Evolutionary conservation across 1,140 invertebrate species (phyloP), one percentile per base, ranked within the genome.

Genomic region (Drosophila saltans): DNA sequence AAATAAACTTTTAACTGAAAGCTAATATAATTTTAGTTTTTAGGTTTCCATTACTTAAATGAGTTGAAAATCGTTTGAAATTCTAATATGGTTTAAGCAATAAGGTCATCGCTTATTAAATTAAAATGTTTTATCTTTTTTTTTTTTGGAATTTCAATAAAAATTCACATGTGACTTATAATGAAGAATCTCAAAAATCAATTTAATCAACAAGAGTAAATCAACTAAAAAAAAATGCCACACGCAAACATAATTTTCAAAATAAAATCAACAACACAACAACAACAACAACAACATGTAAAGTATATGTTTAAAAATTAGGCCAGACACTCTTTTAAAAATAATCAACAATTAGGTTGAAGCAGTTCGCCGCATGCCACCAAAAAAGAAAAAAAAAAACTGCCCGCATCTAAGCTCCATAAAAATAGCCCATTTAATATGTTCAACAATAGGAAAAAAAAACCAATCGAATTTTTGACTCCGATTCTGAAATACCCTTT

Each of bases 321-420:
- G 69, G 65, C 74, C 70, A 74, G 62, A 80, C 66, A 69, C 68
- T 69, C 80, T 74, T 30, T 76, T 68, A 71, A 80, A 88, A 69
- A 80, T 82, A 80, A 80, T 78, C 80, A 86, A 80, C 77, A 88
- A 83, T 83, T 89, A 83, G 80, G 73, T 72, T 66, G 60, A 63
- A 72, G 41, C 64, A 65, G 58, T 74, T 71, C 71, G 59, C 69
- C 65, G 56, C 70, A 76, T 76, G 69, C 43, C 64, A 55, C 63
- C 57, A 67, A 70, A 67, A 16, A 16, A 16, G 16, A 16, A 16
- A 16, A 16, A 16, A 16, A 16, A 30, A 36, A 61, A 57, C 28
- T 62, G 59, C 71, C 71, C 71, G 71, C 66, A 73, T 72, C 66
- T 60, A 70, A 39, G 66, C 28, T 58, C 57, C 56, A 74, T 77